phyloP scores from a whole-genome alignment of 2,113 vertebrate genomes.

The Neomonachus schauinslandi region DNA sequence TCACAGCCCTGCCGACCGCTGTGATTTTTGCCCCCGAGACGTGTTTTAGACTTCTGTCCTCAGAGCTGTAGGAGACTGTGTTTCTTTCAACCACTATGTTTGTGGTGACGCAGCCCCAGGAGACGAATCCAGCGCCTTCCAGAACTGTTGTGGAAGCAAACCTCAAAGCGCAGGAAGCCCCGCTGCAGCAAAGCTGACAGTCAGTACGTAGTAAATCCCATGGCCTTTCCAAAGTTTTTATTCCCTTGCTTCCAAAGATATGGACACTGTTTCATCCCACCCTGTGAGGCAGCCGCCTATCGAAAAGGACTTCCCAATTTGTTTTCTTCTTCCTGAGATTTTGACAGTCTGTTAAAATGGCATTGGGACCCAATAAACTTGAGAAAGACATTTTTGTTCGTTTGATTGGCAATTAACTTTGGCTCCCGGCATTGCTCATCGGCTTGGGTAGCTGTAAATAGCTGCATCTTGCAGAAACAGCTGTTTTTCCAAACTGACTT shows the following conservation, averaged over 20 bases:
- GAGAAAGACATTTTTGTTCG: neutral
- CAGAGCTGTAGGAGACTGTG: neutral
- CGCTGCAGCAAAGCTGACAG: neutral
- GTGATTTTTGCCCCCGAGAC: neutral
- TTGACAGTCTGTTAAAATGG: neutral
- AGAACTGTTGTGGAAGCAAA: neutral
- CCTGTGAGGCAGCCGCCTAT: neutral
- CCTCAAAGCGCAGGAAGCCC: neutral
- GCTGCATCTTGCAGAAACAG: neutral
- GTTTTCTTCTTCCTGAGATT: neutral
- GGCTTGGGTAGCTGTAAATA: neutral
- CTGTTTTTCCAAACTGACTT: constrained; percentile 33
- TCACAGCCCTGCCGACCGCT: neutral
- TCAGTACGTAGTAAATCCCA: neutral
- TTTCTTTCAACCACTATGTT: no score
- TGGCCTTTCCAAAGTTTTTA: no score
- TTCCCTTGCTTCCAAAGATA: neutral
- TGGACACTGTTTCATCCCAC: rapidly evolving
- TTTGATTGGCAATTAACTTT: constrained; percentile 25
- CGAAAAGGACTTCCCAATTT: neutral
- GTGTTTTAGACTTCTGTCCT: neutral
- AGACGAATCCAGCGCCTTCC: neutral
- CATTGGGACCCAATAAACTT: neutral
- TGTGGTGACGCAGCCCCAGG: neutral
- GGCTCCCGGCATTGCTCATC: neutral